Base-by-base conservation (phyloP, 2,888 invertebrate genomes). In the Stenoptilia bipunctidactyla region DNA sequence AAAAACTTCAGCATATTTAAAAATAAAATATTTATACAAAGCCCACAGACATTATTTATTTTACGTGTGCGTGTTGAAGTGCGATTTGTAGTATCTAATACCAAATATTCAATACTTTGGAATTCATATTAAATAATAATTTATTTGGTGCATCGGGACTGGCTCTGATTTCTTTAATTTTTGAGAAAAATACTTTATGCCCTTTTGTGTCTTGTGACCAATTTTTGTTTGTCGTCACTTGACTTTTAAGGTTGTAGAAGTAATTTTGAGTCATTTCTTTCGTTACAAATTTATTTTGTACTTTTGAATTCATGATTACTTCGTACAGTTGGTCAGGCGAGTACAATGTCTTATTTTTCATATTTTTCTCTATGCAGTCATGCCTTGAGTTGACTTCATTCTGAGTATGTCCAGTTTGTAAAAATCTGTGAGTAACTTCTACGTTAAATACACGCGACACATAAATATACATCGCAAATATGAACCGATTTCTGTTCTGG, bases 261-360 rank as follows among this genome's bases (percentile, higher is more conserved):
- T 42, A 14, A 13, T 15, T 25, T 15, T 42, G 42, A 12, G 38
- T 27, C 9, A 36, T n/a, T 36, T 42, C 39, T 39, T 36, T 38
- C 10, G 39, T 9, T 13, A 36, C 15, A 33, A 9, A 33, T 12
- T 33, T 33, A 9, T 33, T n/a, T 33, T 5, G n/a, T 5, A 37
- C 13, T 12, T 40, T 40, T 15, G 37, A 8, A 25, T 37, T 40
- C 20, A 25, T 33, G 34, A 40, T 37, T 25, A 34, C 15, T 10
- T 14, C 27, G 15, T 37, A 40, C 8, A 30, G 30, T 30, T 30
- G 30, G 30, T 30, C 4, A 30, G 30, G 30, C 30, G n/a, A 10
- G 30, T 30, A 30, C 30, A 30, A 30, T 30, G 30, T 30, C n/a
- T 30, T 30, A 30, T 30, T 30, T 30, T 4, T 30, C n/a, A 30